phyloP scores from a whole-genome alignment of 2,113 vertebrate species.

The Alethe diademata region DNA sequence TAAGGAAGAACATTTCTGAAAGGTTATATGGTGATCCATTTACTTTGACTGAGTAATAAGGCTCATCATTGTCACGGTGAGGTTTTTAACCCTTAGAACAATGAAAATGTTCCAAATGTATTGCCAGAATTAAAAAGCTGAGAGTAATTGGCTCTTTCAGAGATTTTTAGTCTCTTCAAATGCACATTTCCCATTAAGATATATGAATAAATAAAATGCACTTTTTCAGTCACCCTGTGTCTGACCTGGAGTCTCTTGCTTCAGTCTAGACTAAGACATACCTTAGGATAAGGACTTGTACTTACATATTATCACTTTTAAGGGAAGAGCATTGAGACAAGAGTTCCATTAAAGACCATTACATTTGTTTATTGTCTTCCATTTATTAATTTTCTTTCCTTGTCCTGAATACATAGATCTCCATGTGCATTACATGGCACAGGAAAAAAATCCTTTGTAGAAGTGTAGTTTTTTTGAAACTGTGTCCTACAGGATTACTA shows the following conservation, averaged over 20 bases:
- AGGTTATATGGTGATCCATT: constrained; percentile 86
- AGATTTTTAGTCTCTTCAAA: constrained; percentile 39
- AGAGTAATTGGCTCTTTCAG: constrained; percentile 61
- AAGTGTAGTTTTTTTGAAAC: constrained; percentile 61
- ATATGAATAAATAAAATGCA: constrained; percentile 52
- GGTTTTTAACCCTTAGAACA: constrained; percentile 85
- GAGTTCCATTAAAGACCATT: neutral
- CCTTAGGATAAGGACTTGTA: neutral
- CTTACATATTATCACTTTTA: neutral
- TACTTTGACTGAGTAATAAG: constrained; percentile 87
- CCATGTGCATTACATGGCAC: neutral
- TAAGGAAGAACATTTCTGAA: constrained; percentile 86
- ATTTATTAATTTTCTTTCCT: constrained; percentile 6
- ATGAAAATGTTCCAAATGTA: constrained; percentile 64
- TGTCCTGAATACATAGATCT: neutral
- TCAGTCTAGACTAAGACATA: neutral
- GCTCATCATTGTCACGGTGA: constrained; percentile 76
- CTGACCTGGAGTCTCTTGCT: constrained; percentile 10
- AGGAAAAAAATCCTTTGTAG: constrained; percentile 20
- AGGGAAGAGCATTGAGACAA: neutral
- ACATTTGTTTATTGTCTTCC: neutral
- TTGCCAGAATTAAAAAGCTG: constrained; percentile 54
- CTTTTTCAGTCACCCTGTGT: neutral
- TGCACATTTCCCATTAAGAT: constrained; percentile 14
- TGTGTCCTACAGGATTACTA: constrained; percentile 61